Conservation (phyloP, 2,888 invertebrate genomes). For the Ormia ochracea region DNA sequence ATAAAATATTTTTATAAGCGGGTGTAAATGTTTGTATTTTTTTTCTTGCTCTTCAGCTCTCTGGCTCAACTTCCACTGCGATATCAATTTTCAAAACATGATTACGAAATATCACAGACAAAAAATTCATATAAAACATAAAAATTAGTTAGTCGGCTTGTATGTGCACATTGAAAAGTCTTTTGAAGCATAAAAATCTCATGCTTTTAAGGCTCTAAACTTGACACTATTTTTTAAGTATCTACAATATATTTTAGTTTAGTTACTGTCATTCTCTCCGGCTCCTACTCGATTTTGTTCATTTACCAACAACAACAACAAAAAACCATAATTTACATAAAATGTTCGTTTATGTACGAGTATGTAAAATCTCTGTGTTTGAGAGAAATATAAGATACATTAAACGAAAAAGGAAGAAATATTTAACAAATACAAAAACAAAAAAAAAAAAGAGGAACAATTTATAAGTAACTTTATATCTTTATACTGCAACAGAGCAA, state of each 20-base stretch:
- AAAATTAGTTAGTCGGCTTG: background rate
- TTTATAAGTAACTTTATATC: conserved; percentile 60
- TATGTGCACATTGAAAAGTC: background rate
- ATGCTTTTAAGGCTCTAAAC: conserved; percentile 58
- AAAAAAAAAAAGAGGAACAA: conserved; percentile 50
- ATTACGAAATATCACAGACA: background rate
- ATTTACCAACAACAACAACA: background rate
- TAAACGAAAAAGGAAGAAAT: conserved; percentile 47
- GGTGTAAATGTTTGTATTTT: background rate
- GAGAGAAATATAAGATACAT: background rate
- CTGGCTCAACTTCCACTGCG: conserved; percentile 47
- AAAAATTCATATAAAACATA: background rate
- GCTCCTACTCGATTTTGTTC: conserved; percentile 26
- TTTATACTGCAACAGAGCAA: conserved; percentile 39
- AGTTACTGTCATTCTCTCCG: background rate
- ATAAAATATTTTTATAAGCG: too few relatives aligned
- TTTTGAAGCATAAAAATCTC: conserved; percentile 31
- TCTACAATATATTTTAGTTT: background rate
- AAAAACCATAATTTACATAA: conserved; percentile 44
- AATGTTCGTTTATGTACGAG: conserved; percentile 45
- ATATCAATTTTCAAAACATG: conserved; percentile 59
- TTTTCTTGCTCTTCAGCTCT: conserved; percentile 4
- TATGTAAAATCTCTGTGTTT: conserved; percentile 30
- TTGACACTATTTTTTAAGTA: conserved; percentile 54
- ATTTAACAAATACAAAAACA: conserved; percentile 41